A percentile compares a stretch with the other conserved stretches of the same genome.
phyloP scores from a whole-genome alignment of 2,113 vertebrate species.

The Okapia johnstoni region DNA sequence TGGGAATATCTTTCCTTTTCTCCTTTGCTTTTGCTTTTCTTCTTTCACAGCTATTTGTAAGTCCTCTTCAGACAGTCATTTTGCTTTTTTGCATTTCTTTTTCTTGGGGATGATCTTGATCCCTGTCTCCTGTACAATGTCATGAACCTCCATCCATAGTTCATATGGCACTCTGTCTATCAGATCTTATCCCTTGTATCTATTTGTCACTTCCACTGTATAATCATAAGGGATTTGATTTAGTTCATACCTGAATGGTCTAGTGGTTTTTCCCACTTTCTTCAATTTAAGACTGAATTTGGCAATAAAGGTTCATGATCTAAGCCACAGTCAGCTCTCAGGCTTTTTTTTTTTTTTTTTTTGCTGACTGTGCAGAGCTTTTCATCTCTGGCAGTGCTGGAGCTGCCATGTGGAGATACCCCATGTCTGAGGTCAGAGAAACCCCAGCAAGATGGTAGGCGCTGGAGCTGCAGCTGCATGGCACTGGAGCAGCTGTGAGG shows the following conservation, averaged over 20 bases:
- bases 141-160: rapidly evolving
- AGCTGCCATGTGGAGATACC: neutral
- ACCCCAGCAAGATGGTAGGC: neutral
- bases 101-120: neutral
- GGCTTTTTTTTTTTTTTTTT: neutral
- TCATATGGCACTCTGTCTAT: neutral
- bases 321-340: neutral
- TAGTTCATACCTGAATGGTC: neutral
- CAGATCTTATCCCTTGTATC: neutral
- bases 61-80: neutral
- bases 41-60: neutral
- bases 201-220: neutral
- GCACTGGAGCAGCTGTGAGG: neutral
- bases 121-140: neutral
- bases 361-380: neutral
- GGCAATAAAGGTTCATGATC: neutral
- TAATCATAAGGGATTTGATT: neutral
- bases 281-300: neutral
- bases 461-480: neutral
- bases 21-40: neutral
- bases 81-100: neutral
- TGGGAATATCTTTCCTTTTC: neutral
- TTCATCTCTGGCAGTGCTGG: neutral
- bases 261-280: neutral
- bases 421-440: neutral